Conservation (phyloP, 2,113 vertebrate genomes). For the Cinclus cinclus region DNA sequence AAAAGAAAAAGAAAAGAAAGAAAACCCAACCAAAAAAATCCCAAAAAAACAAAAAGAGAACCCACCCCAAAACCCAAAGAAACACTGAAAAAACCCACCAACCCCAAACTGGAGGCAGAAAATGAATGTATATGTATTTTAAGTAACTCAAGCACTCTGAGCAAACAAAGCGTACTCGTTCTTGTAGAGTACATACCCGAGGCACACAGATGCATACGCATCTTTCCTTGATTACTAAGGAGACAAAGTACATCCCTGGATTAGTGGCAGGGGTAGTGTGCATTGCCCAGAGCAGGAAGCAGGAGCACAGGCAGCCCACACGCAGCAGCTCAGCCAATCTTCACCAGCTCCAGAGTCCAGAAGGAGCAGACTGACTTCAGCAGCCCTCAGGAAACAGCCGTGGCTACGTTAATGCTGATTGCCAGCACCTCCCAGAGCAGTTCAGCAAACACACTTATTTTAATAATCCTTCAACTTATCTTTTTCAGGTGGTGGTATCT, state of each 20-base stretch:
- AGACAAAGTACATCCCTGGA: not conserved
- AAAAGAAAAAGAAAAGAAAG: too few species aligned
- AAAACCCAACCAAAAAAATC: not conserved
- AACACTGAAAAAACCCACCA: accelerated
- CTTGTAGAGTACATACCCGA: not conserved
- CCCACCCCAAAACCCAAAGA: not conserved
- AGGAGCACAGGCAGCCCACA: not conserved
- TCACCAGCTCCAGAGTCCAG: not conserved
- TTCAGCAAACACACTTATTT: not conserved
- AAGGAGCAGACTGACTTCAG: not conserved
- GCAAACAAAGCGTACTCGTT: not conserved
- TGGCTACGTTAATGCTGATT: not conserved
- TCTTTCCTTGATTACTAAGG: not conserved
- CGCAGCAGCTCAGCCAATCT: accelerated
- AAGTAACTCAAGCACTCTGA: not conserved
- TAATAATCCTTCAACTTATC: not conserved
- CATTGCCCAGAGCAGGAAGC: not conserved
- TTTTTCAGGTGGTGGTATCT: not conserved
- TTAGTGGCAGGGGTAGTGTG: not conserved
- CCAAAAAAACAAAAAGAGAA: not conserved
- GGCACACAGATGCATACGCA: not conserved
- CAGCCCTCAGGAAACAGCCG: not conserved
- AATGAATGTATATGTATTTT: not conserved
- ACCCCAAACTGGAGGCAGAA: not conserved
- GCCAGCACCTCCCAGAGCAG: not conserved